Base-by-base conservation (phyloP, 2,113 vertebrate species). In the Sylvilagus bachmani region DNA sequence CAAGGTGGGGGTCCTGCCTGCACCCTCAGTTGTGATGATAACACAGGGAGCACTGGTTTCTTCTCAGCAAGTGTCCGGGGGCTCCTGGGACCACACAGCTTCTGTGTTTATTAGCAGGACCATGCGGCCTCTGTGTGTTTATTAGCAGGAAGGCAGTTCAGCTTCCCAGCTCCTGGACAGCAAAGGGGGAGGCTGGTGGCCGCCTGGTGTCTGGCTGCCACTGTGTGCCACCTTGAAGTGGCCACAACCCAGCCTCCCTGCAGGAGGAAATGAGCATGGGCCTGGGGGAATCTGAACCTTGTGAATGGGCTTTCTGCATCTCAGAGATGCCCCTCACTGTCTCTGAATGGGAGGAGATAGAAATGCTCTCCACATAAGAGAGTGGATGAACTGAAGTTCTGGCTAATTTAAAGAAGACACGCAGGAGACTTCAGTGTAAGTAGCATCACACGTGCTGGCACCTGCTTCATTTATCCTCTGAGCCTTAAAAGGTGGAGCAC, bases 41-140 rank as follows among this genome's bases (percentile, higher is more conserved):
- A 33, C 31, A 1, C 29, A 84, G 73, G 10, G 12, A 51, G 22
- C 13, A 0, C 2, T 53, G 29, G 29, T n/a, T 85, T 77, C 49
- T 49, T 75, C 55, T 33, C 61, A 73, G 27, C 27, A 2, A 14
- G 21, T 14, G 19, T 36, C 33, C 66, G 33, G 58, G 44, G 33
- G 11, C 36, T 80, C 27, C 31, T 58, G 81, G 31, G 29, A 12
- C 61, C 16, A 0, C 58, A 29, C 0, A 0, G 22, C 31, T 2
- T 0, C 77, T 19, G 24, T 66, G 44, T 70, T 62, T 38, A 33
- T 22, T 31, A 66, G 5, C n/a, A 0, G 0, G 3, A 24, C n/a
- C n/a, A n/a, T n/a, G n/a, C n/a, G n/a, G n/a, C 31, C 2, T 0
- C 77, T 17, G 33, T 19, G 24, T 66, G 44, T 70, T 62, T 38